Evolutionary conservation across 2,797 vertebrate species (phyloP).

Genomic region (Pangasius djambal): DNA sequence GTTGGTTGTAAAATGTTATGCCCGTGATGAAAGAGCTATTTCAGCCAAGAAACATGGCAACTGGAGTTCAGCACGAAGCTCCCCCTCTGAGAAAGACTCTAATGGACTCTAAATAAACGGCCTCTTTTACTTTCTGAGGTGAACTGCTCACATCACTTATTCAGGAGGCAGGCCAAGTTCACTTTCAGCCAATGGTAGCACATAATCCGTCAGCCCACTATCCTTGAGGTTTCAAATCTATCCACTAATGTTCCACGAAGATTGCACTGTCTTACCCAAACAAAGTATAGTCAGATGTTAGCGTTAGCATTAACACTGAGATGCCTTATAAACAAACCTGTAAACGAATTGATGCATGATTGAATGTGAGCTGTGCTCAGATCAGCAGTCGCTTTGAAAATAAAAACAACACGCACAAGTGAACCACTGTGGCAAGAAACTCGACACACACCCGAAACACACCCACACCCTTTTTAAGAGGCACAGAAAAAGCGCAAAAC

Average conservation of each 20-base stretch:
- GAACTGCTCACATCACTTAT: conserved; percentile 38
- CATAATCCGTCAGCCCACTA: background rate
- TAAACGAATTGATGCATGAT: background rate
- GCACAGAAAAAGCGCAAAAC: conserved; percentile 32
- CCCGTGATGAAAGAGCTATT: conserved; percentile 61
- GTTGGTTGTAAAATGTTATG: conserved; percentile 50
- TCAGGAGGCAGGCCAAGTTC: conserved; percentile 34
- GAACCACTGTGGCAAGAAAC: conserved; percentile 22
- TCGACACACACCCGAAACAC: background rate
- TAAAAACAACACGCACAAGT: conserved; percentile 36
- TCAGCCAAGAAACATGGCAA: conserved; percentile 61
- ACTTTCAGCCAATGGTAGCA: conserved; percentile 13
- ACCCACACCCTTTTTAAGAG: conserved; percentile 36
- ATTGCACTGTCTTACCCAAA: background rate
- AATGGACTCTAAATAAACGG: conserved; percentile 66
- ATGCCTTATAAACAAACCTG: conserved; percentile 6
- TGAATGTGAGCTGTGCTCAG: conserved; percentile 5
- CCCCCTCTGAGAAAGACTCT: conserved; percentile 55
- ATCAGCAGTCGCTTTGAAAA: conserved; percentile 19
- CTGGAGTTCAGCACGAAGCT: conserved; percentile 59
- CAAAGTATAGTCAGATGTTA: background rate
- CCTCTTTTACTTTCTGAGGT: conserved; percentile 74
- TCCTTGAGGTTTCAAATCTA: conserved; percentile 33
- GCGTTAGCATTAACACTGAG: background rate
- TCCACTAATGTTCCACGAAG: background rate